Evolutionary conservation across 2,113 vertebrate genomes (phyloP).

Genomic region (Girardinichthys multiradiatus): DNA sequence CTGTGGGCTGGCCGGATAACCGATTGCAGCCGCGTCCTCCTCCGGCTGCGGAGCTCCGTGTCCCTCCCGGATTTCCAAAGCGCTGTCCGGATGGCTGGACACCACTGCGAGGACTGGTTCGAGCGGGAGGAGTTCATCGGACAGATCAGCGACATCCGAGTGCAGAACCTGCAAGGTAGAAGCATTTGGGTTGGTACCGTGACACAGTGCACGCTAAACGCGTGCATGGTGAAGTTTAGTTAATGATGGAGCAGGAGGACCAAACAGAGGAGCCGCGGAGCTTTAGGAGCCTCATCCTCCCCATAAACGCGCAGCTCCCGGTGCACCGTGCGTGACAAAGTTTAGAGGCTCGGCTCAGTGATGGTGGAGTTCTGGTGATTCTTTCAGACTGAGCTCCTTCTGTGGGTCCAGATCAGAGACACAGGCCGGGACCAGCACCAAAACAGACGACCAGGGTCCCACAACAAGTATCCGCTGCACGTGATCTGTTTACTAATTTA

Average conservation of each 20-base stretch:
- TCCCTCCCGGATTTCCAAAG: slow-evolving; percentile 22
- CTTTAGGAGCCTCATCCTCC: not conserved
- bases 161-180: slow-evolving; percentile 95
- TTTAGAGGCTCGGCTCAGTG: not conserved
- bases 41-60: not conserved
- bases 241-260: not conserved
- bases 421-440: not conserved
- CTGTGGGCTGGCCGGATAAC: slow-evolving; percentile 37
- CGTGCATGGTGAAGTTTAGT: slow-evolving; percentile 4
- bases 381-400: not conserved
- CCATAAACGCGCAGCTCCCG: too few species aligned
- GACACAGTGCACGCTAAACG: not conserved
- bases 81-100: slow-evolving; percentile 84
- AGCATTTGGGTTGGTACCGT: slow-evolving; percentile 1
- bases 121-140: slow-evolving; percentile 94
- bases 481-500: slow-evolving; percentile 22
- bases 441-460: not conserved
- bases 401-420: not conserved
- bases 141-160: slow-evolving; percentile 94
- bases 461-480: not conserved
- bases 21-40: slow-evolving; percentile 26
- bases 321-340: slow-evolving; percentile 4
- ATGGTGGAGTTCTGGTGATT: not conserved
- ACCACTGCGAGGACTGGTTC: slow-evolving; percentile 92
- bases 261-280: not conserved